These are phyloP conservation scores for Papilio glaucus DNA, from an alignment of 1,140 invertebrate genomes.

Conservation along the genomic window DNA sequence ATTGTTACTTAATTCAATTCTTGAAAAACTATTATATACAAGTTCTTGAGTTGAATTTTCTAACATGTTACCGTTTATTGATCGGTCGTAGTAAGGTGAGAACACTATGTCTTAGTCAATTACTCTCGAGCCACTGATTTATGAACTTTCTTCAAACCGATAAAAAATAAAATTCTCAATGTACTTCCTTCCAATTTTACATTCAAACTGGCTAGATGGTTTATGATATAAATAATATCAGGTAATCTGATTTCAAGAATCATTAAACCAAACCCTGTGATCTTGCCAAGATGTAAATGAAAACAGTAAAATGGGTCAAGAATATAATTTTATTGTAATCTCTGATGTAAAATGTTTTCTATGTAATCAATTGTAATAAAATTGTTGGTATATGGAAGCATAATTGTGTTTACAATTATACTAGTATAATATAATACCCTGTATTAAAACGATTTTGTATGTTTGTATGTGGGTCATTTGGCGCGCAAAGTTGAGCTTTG, in stretches of 20 bases:
- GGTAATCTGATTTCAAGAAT: conserved; percentile 3
- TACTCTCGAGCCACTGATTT: neutral
- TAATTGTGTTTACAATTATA: too few species aligned
- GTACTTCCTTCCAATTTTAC: too few species aligned
- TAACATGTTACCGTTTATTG: neutral
- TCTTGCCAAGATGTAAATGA: conserved; percentile 21
- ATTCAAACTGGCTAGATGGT: conserved; percentile 2
- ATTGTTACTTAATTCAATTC: neutral
- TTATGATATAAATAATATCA: conserved; percentile 21
- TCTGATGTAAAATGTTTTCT: neutral
- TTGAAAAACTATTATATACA: neutral
- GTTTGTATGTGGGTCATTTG: neutral
- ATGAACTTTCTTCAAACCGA: neutral
- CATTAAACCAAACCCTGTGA: conserved; percentile 19
- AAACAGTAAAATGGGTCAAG: conserved; percentile 24
- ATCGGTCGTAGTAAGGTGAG: neutral
- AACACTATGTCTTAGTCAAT: conserved; percentile 10
- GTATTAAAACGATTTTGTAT: neutral
- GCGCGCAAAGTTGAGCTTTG: too few species aligned
- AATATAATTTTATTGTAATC: conserved; percentile 18
- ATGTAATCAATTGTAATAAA: too few species aligned
- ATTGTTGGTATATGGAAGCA: too few species aligned
- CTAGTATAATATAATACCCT: too few species aligned
- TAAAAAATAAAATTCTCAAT: conserved; percentile 5
- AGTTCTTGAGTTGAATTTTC: neutral